Evolutionary conservation across 2,888 invertebrate species (phyloP).

Genomic region (Macrosiphum euphorbiae): DNA sequence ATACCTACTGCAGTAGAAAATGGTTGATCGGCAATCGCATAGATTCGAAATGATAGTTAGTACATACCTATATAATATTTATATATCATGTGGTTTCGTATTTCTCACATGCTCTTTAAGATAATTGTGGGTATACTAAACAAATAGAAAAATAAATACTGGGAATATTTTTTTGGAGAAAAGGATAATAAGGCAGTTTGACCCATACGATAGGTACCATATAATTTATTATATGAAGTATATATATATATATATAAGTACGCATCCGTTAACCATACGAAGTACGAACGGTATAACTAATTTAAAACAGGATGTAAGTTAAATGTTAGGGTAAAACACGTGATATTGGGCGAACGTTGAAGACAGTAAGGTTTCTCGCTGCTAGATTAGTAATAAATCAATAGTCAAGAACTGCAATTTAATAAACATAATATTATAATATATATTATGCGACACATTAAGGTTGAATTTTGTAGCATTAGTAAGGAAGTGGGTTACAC

Average conservation of each 20-base stretch:
- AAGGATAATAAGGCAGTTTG: neutral
- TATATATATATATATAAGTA: neutral
- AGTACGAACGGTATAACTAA: neutral
- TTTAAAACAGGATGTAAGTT: conserved; percentile 17
- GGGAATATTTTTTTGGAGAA: neutral
- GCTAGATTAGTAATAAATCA: conserved; percentile 9
- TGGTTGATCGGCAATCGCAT: neutral
- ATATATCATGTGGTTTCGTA: conserved; percentile 18
- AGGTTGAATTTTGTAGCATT: neutral
- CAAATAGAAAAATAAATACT: conserved; percentile 24
- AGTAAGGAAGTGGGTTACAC: neutral
- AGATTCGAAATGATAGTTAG: neutral
- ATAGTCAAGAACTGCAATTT: conserved; percentile 23
- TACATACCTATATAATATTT: neutral
- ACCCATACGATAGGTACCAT: neutral
- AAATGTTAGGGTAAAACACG: neutral
- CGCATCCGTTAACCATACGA: neutral
- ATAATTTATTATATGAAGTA: conserved; percentile 4
- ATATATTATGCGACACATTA: neutral
- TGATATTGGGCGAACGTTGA: neutral
- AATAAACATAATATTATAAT: neutral
- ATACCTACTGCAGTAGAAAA: neutral
- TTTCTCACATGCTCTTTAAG: neutral
- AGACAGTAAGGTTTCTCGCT: conserved; percentile 33
- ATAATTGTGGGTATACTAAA: neutral